Percentiles rank a stretch among this genome's conserved stretches.
Conservation (phyloP, 2,113 vertebrate species). For the Camarhynchus parvulus region DNA sequence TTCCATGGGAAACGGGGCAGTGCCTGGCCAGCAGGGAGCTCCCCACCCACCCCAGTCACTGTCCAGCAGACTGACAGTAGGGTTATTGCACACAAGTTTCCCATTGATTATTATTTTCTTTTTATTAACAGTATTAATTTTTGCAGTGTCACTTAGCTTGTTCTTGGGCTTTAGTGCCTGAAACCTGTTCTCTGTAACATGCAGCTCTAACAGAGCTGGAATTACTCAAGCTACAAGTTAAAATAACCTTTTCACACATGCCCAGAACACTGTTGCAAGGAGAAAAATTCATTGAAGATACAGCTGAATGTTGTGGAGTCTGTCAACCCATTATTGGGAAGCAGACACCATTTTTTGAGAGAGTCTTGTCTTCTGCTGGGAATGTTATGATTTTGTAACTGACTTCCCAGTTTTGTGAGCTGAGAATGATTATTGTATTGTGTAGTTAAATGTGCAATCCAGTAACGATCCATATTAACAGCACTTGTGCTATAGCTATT, state of each 20-base stretch:
- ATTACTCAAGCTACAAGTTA: not conserved
- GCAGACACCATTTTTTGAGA: not conserved
- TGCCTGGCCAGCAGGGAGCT: constrained; percentile 3
- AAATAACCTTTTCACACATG: not conserved
- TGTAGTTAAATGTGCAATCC: not conserved
- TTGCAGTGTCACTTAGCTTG: not conserved
- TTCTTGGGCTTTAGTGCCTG: not conserved
- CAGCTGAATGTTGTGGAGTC: not conserved
- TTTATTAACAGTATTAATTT: not conserved
- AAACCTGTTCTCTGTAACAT: not conserved
- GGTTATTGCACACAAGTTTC: not conserved
- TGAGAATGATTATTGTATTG: not conserved
- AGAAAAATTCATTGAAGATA: not conserved
- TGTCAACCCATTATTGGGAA: not conserved
- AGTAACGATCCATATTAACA: not conserved
- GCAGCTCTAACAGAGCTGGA: not conserved
- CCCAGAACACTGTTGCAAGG: not conserved
- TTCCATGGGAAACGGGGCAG: not conserved
- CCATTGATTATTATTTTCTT: not conserved
- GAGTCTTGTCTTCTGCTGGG: not conserved
- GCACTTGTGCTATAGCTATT: not conserved
- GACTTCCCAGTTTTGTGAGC: not conserved
- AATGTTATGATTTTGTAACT: not conserved
- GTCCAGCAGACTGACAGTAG: not conserved
- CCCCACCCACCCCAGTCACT: not conserved